Percentiles rank a stretch among this genome's conserved stretches.
Evolutionary conservation across 2,113 vertebrate species (phyloP).

Genomic region (Epinephelus moara): DNA sequence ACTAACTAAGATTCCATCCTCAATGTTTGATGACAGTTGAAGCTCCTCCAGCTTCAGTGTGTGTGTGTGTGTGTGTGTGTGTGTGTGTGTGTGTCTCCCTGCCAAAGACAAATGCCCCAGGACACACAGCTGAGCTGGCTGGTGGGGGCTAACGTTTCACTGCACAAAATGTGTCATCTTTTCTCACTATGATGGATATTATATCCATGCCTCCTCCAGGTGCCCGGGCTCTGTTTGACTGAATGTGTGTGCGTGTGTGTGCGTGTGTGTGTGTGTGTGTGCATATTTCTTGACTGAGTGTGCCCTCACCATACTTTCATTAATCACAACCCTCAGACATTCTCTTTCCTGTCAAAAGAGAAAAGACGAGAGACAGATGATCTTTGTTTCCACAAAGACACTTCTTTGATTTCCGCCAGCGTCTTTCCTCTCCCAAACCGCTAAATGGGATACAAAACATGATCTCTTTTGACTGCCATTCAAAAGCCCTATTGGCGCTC

Average conservation of each 20-base stretch:
- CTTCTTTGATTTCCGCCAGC: slow-evolving; percentile 56
- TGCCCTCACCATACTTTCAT: slow-evolving; percentile 59
- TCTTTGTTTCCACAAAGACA: slow-evolving; percentile 56
- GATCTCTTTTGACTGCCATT: slow-evolving; percentile 54
- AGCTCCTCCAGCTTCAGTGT: slow-evolving; percentile 41
- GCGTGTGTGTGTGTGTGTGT: slow-evolving; percentile 9
- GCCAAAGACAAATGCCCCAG: slow-evolving; percentile 54
- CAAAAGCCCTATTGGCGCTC: slow-evolving; percentile 41
- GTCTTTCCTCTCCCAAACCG: slow-evolving; percentile 51
- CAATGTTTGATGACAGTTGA: slow-evolving; percentile 57
- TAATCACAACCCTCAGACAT: slow-evolving; percentile 60
- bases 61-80: slow-evolving; percentile 32
- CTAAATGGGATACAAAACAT: slow-evolving; percentile 61
- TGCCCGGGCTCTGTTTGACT: slow-evolving; percentile 39
- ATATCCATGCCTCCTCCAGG: slow-evolving; percentile 58
- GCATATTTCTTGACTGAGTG: slow-evolving; percentile 47
- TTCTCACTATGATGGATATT: slow-evolving; percentile 60
- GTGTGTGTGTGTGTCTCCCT: slow-evolving; percentile 33
- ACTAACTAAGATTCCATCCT: slow-evolving; percentile 68
- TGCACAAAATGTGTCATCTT: slow-evolving; percentile 53
- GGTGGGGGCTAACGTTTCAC: slow-evolving; percentile 58
- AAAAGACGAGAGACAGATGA: slow-evolving; percentile 63
- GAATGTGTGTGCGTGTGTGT: slow-evolving; percentile 17
- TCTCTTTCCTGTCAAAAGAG: slow-evolving; percentile 44
- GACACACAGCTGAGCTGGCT: slow-evolving; percentile 62